Evolutionary conservation across 92 coral and sea anemone species (phyloP).

Genomic region (Parazoanthus atlanticus): DNA sequence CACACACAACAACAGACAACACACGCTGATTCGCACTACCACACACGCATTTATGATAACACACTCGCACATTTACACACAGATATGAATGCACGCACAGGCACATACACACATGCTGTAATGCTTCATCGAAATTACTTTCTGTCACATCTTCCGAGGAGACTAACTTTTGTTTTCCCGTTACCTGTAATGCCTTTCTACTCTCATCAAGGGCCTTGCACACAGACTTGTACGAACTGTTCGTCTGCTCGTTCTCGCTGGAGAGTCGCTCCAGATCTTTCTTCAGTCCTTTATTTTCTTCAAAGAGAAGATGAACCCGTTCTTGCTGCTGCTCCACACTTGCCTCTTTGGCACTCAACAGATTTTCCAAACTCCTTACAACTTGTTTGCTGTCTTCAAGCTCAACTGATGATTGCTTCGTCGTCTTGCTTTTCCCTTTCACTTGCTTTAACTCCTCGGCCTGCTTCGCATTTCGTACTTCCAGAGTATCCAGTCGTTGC

Average conservation of each 20-base stretch:
- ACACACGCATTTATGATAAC: too few relatives aligned
- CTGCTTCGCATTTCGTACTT: constrained; percentile 36
- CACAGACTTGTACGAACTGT: constrained; percentile 47
- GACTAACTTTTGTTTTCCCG: not conserved
- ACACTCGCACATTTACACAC: too few relatives aligned
- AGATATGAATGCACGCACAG: not conserved
- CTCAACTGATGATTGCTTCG: constrained; percentile 52
- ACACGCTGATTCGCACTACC: not conserved
- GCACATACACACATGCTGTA: not conserved
- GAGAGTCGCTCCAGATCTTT: constrained; percentile 42
- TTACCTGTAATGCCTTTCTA: constrained; percentile 43
- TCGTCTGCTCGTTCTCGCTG: constrained; percentile 24
- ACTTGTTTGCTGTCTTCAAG: constrained; percentile 60
- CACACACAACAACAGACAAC: not conserved
- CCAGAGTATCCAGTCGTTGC: constrained; percentile 44
- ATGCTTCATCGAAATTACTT: not conserved
- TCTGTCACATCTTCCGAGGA: not conserved
- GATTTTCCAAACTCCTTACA: constrained; percentile 23
- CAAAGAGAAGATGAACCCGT: constrained; percentile 27
- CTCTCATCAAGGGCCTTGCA: constrained; percentile 67
- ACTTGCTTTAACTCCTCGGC: constrained; percentile 42
- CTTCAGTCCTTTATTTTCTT: constrained; percentile 41
- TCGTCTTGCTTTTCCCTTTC: constrained; percentile 21
- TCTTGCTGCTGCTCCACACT: constrained; percentile 17
- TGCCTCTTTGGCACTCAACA: not conserved